Evolutionary conservation across 2,113 vertebrate genomes (phyloP), one percentile per base, ranked within the genome.

Genomic region (Myrmecobius fasciatus): DNA sequence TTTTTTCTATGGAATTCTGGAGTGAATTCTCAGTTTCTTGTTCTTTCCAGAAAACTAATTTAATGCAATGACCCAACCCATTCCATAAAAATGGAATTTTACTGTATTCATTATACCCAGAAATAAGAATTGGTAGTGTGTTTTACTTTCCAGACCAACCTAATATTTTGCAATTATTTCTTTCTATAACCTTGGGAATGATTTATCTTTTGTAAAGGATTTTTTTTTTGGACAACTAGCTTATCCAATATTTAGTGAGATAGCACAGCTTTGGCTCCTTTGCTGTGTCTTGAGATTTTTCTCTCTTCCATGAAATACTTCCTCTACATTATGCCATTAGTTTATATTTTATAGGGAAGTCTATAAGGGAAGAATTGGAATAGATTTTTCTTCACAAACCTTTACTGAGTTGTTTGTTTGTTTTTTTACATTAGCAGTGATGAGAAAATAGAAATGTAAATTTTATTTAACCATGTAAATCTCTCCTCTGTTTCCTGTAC

Each of bases 251-350:
- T 24, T 94, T 89, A 89, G 49, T 48, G 46, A 46, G 94, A 91
- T 67, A 89, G 46, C 10, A 53, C 31, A 88, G 90, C 31, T 91
- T 56, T 3, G 90, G 26, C 5, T 92, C 47, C 17, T 52, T 92
- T 54, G 5, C 2, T 83, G 28, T 92, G 28, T 94, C 89, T 96
- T 75, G 56, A 89, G 89, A 90, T 91, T 88, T 91, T 10, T 91
- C 36, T 92, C 8, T 91, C 47, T 54, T 56, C 52, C 54, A 43
- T 53, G 89, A 92, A 92, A 52, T 4, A n/a, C 25, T 95, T 92
- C 52, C 51, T n/a, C 12, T 88, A 25, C 51, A 2, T 91, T 24
- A 48, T 90, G 51, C n/a, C 92, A n/a, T 36, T 43, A 91, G 52
- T 31, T 47, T n/a, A 83, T 25, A 36, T 46, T 93, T 54, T 51